A percentile compares a stretch with the other conserved stretches of the same genome.
These are phyloP conservation scores for Blennius ocellaris DNA, from an alignment of 2,113 vertebrate genomes.

Conservation along the genomic window DNA sequence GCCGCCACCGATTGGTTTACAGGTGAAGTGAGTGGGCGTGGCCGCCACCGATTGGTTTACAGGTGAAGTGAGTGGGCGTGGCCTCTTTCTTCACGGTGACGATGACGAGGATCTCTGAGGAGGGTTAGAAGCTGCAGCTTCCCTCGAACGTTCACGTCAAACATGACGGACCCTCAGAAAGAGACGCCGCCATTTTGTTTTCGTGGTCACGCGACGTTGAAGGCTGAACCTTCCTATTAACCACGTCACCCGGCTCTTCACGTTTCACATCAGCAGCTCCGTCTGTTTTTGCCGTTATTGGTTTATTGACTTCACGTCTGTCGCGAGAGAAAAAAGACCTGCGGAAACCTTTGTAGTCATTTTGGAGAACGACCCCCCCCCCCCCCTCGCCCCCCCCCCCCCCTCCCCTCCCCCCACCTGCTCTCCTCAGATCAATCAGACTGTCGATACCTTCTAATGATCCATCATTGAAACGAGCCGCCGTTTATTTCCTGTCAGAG, in stretches of 20 bases:
- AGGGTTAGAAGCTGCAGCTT: too few relatives aligned
- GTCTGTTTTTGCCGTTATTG: slow-evolving; percentile 22
- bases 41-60: too few relatives aligned
- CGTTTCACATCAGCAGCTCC: slow-evolving; percentile 6
- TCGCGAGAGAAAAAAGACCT: slow-evolving; percentile 5
- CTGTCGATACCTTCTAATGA: slow-evolving; percentile 60
- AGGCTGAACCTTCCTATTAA: too few relatives aligned
- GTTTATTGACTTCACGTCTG: slow-evolving; percentile 32
- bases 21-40: too few relatives aligned
- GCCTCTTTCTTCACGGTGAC: too few relatives aligned
- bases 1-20: too few relatives aligned
- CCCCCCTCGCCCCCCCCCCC: slow-evolving; percentile 19
- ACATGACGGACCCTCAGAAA: too few relatives aligned
- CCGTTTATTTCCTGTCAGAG: slow-evolving; percentile 3
- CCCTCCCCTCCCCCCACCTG: slow-evolving; percentile 69
- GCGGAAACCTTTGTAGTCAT: slow-evolving; percentile 42
- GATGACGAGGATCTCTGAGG: too few relatives aligned
- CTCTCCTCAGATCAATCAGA: slow-evolving; percentile 69
- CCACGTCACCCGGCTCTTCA: not conserved
- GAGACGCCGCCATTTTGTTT: too few relatives aligned
- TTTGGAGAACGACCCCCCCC: slow-evolving; percentile 36
- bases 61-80: too few relatives aligned
- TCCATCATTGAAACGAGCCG: slow-evolving; percentile 26
- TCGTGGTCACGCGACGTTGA: too few relatives aligned
- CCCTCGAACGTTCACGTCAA: too few relatives aligned